Evolutionary conservation across 1,140 invertebrate genomes (phyloP).

Genomic region (Leptoteleia sp.): DNA sequence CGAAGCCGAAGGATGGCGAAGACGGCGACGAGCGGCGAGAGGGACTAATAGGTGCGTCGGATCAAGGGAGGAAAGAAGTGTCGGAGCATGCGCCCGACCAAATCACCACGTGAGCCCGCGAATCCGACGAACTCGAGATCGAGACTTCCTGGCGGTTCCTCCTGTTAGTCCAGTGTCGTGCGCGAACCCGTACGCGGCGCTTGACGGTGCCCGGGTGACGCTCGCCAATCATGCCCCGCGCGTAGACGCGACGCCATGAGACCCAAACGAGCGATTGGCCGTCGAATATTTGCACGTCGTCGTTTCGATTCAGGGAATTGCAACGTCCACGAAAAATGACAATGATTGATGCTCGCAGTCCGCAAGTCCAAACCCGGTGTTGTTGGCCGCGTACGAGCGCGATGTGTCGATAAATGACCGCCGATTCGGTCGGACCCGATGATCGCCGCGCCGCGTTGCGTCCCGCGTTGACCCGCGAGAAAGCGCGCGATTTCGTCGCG

Average conservation of each 20-base stretch:
- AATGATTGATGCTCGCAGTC: slow-evolving; percentile 10
- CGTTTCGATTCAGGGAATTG: neutral
- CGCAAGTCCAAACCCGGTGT: neutral
- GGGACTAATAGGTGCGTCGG: slow-evolving; percentile 33
- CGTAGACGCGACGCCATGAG: slow-evolving; percentile 20
- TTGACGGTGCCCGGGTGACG: slow-evolving; percentile 22
- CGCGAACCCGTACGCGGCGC: slow-evolving; percentile 76
- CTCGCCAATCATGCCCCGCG: slow-evolving; percentile 3
- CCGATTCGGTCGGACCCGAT: neutral
- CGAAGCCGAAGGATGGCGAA: slow-evolving; percentile 8
- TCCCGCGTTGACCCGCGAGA: neutral
- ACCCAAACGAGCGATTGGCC: neutral
- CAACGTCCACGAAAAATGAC: slow-evolving; percentile 8
- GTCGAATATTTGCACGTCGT: slow-evolving; percentile 6
- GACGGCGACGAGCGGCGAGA: neutral
- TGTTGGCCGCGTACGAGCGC: slow-evolving; percentile 1
- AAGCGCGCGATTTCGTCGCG: too few species aligned
- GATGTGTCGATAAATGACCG: slow-evolving; percentile 9
- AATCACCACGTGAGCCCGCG: slow-evolving; percentile 79
- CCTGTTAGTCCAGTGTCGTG: slow-evolving; percentile 73
- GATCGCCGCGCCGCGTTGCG: neutral
- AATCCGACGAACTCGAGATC: slow-evolving; percentile 74
- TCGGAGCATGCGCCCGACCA: slow-evolving; percentile 76
- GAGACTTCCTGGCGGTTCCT: slow-evolving; percentile 72
- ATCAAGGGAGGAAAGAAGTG: slow-evolving; percentile 64